Evolutionary conservation across 2,888 invertebrate species (phyloP).

Genomic region (Drosophila siamana): DNA sequence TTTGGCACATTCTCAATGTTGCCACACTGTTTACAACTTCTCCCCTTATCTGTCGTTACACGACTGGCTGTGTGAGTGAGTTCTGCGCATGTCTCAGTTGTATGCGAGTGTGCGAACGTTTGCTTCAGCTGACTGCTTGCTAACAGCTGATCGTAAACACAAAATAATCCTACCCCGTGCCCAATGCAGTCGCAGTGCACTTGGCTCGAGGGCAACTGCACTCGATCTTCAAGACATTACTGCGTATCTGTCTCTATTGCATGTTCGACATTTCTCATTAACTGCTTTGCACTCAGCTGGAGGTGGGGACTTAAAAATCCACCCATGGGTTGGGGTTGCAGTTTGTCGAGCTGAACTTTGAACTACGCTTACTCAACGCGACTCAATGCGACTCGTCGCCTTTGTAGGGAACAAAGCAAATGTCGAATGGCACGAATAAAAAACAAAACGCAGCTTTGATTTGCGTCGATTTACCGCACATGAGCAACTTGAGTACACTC

Average conservation of each 20-base stretch:
- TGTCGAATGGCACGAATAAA: constrained; percentile 29
- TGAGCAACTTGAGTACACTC: constrained; percentile 30
- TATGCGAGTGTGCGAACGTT: constrained; percentile 11
- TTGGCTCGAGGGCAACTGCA: constrained; percentile 41
- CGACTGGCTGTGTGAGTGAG: neutral
- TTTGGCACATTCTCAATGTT: constrained; percentile 25
- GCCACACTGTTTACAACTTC: constrained; percentile 35
- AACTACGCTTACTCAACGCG: constrained; percentile 26
- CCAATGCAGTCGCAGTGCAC: constrained; percentile 32
- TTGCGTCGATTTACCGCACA: constrained; percentile 27
- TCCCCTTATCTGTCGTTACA: constrained; percentile 18
- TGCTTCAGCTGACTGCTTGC: constrained; percentile 47
- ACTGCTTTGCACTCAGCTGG: constrained; percentile 12
- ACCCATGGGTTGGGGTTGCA: constrained; percentile 14
- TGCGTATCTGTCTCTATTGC: constrained; percentile 17
- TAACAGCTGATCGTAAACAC: constrained; percentile 69
- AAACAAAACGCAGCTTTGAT: constrained; percentile 40
- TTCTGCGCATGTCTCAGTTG: constrained; percentile 41
- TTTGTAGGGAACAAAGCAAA: constrained; percentile 50
- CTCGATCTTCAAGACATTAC: constrained; percentile 16
- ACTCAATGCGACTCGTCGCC: neutral
- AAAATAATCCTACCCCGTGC: constrained; percentile 36
- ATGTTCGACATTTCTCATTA: neutral
- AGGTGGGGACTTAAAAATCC: constrained; percentile 8
- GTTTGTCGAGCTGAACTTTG: constrained; percentile 45